phyloP scores from a whole-genome alignment of 2,888 invertebrate genomes.

The Acanthoscelides obtectus region DNA sequence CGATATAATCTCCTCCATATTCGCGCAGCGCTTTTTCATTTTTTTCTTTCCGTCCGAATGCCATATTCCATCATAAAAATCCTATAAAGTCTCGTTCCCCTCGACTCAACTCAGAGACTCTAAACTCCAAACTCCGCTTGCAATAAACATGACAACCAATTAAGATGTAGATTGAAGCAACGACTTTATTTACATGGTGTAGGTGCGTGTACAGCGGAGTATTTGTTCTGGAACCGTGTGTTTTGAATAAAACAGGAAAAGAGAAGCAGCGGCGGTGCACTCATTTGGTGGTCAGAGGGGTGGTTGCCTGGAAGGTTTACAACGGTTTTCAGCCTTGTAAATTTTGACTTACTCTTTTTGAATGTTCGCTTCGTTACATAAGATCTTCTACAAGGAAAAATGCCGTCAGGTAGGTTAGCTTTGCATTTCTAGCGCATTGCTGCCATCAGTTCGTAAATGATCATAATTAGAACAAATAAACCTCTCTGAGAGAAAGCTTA shows the following conservation, averaged over 20 bases:
- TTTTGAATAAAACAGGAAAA: constrained; percentile 43
- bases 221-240: constrained; percentile 43
- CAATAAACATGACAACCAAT: constrained; percentile 50
- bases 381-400: too few species aligned
- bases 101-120: neutral
- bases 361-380: too few species aligned
- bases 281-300: too few species aligned
- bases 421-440: too few species aligned
- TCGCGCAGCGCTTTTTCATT: neutral
- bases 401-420: too few species aligned
- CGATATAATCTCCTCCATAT: neutral
- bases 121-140: constrained; percentile 37
- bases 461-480: too few species aligned
- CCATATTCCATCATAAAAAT: neutral
- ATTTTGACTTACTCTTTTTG: too few species aligned
- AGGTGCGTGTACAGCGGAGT: constrained; percentile 37
- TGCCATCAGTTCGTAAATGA: too few species aligned
- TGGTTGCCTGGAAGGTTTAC: too few species aligned
- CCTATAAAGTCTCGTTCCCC: neutral
- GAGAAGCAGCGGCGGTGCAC: constrained; percentile 33
- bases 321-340: too few species aligned
- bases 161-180: constrained; percentile 49
- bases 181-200: constrained; percentile 46
- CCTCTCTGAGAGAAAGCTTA: too few species aligned
- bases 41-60: neutral